phyloP scores from a whole-genome alignment of 2,888 invertebrate genomes.

The Listrodromus nycthemerus region DNA sequence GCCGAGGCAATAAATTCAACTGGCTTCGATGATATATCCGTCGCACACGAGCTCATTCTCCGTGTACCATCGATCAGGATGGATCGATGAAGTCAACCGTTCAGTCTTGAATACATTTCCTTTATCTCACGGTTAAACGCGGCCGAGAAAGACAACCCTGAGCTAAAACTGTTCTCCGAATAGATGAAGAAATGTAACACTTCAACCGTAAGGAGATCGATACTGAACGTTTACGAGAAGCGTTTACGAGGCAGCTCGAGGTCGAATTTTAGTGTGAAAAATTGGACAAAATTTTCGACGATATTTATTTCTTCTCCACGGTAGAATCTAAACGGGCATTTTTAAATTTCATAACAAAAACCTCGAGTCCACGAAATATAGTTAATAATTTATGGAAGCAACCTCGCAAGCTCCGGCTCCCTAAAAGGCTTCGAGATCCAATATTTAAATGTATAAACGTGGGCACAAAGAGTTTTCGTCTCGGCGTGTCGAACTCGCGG shows the following conservation, averaged over 20 bases:
- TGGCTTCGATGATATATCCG: constrained; percentile 37
- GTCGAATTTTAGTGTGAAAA: background rate
- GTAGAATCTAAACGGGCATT: background rate
- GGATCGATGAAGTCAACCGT: constrained; percentile 54
- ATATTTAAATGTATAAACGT: constrained; percentile 48
- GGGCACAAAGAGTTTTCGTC: background rate
- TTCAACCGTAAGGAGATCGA: constrained; percentile 6
- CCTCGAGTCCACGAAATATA: background rate
- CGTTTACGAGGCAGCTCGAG: background rate
- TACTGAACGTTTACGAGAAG: background rate
- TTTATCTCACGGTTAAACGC: constrained; percentile 50
- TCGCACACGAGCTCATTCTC: constrained; percentile 43
- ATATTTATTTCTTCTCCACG: constrained; percentile 11
- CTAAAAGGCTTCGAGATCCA: constrained; percentile 63
- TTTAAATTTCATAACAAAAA: background rate
- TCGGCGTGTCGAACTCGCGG: background rate
- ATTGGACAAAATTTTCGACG: background rate
- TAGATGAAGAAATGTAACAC: background rate
- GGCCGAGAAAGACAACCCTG: constrained; percentile 17
- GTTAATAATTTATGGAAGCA: constrained; percentile 5
- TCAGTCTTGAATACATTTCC: constrained; percentile 32
- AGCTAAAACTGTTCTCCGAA: background rate
- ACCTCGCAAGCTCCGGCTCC: constrained; percentile 56
- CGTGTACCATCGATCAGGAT: constrained; percentile 49
- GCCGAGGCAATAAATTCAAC: constrained; percentile 46